Percentiles rank a stretch among this genome's conserved stretches.
Conservation (phyloP, 2,797 vertebrate genomes). For the Silurus lanzhouensis region DNA sequence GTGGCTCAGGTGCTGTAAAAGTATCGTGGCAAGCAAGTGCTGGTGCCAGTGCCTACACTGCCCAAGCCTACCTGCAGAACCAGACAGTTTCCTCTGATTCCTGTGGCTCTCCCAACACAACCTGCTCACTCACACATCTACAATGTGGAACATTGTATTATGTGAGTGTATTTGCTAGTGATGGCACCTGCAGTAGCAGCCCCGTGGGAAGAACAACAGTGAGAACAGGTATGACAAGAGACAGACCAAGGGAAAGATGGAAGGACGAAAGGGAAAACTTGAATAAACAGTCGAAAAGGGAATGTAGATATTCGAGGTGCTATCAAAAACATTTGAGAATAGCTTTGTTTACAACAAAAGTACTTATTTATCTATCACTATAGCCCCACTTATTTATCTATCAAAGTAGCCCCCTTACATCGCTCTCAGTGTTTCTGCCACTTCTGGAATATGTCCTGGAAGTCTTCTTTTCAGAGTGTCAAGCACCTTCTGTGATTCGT, state of each 20-base stretch:
- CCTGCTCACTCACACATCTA: constrained; percentile 66
- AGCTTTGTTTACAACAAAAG: too few species aligned
- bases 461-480: too few species aligned
- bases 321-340: too few species aligned
- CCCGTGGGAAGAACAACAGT: constrained; percentile 56
- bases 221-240: constrained; percentile 67
- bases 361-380: too few species aligned
- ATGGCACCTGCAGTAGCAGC: constrained; percentile 73
- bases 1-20: constrained; percentile 57
- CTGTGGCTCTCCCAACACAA: constrained; percentile 60
- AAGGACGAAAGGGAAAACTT: background rate
- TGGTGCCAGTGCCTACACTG: constrained; percentile 67
- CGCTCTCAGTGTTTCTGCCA: too few species aligned
- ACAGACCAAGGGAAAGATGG: background rate
- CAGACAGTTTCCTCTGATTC: constrained; percentile 29
- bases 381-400: too few species aligned
- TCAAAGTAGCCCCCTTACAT: too few species aligned
- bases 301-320: background rate
- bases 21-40: constrained; percentile 68
- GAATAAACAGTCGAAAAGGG: background rate
- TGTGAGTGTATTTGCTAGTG: constrained; percentile 69
- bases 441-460: too few species aligned
- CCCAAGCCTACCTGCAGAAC: constrained; percentile 60
- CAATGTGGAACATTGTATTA: constrained; percentile 70
- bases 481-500: too few species aligned